These are phyloP conservation scores for Cataglyphis livida DNA, from an alignment of 2,888 invertebrate genomes.

Conservation along the genomic window DNA sequence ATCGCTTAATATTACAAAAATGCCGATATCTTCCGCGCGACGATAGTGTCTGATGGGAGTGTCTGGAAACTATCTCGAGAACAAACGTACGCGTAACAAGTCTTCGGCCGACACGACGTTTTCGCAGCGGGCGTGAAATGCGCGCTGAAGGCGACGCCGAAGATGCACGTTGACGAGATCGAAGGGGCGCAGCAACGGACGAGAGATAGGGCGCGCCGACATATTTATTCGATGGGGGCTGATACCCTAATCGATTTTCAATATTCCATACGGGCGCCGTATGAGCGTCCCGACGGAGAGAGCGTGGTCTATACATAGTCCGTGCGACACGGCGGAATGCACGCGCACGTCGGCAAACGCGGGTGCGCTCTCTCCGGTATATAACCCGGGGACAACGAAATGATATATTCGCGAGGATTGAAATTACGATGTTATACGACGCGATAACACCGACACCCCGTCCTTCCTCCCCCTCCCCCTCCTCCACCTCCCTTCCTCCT, in stretches of 20 bases:
- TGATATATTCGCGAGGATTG: conserved; percentile 50
- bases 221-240: conserved; percentile 73
- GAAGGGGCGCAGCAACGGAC: conserved; percentile 30
- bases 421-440: conserved; percentile 50
- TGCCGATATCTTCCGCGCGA: not conserved
- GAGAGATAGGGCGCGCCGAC: conserved; percentile 63
- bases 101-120: not conserved
- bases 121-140: conserved; percentile 6
- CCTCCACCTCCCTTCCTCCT: too few relatives aligned
- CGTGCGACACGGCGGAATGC: conserved; percentile 45
- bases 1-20: not conserved
- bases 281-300: conserved; percentile 2
- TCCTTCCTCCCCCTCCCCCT: too few relatives aligned
- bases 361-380: not conserved
- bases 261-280: conserved; percentile 65
- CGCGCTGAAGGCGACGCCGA: conserved; percentile 15
- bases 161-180: conserved; percentile 5
- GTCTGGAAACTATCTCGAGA: not conserved
- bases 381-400: conserved; percentile 43
- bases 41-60: too few relatives aligned
- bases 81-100: not conserved
- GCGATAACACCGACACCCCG: conserved; percentile 22
- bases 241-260: conserved; percentile 78
- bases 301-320: conserved; percentile 50
- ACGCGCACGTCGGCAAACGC: conserved; percentile 48